These are phyloP conservation scores for Malacoctenus gilli DNA, from an alignment of 2,797 vertebrate species.

Conservation along the genomic window DNA sequence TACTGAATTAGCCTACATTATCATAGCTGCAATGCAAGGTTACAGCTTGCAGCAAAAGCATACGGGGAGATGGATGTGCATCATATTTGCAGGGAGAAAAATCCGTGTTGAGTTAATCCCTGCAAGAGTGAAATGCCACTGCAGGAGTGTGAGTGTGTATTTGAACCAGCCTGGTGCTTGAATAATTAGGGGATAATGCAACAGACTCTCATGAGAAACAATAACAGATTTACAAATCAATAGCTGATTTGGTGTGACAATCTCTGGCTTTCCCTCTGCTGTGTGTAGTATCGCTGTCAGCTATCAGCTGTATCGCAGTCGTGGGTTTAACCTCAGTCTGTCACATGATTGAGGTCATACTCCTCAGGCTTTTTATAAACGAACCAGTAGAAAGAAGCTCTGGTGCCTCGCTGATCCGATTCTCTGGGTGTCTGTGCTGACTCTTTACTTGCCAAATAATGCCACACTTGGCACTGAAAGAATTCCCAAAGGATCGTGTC, in stretches of 20 bases:
- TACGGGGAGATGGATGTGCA: constrained; percentile 11
- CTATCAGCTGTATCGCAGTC: constrained; percentile 13
- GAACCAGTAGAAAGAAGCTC: constrained; percentile 17
- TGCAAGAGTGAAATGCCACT: neutral
- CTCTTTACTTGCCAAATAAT: constrained; percentile 5
- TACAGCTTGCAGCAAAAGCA: constrained; percentile 12
- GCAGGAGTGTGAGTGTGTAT: neutral
- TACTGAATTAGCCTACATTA: constrained; percentile 56
- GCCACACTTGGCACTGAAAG: neutral
- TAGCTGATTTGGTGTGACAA: neutral
- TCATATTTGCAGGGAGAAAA: neutral
- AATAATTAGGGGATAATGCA: neutral
- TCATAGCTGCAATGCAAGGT: constrained; percentile 11
- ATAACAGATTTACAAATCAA: neutral
- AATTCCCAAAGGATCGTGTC: neutral
- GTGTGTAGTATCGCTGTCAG: constrained; percentile 8
- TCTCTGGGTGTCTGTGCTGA: constrained; percentile 18
- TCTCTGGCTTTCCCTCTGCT: neutral
- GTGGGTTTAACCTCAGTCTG: constrained; percentile 11
- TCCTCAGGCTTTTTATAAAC: constrained; percentile 34
- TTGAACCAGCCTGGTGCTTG: neutral
- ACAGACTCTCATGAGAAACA: neutral
- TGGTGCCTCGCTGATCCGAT: constrained; percentile 5
- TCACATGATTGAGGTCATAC: constrained; percentile 34
- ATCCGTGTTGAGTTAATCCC: neutral